phyloP scores from a whole-genome alignment of 2,888 invertebrate species.

The Tachystola acroxantha region DNA sequence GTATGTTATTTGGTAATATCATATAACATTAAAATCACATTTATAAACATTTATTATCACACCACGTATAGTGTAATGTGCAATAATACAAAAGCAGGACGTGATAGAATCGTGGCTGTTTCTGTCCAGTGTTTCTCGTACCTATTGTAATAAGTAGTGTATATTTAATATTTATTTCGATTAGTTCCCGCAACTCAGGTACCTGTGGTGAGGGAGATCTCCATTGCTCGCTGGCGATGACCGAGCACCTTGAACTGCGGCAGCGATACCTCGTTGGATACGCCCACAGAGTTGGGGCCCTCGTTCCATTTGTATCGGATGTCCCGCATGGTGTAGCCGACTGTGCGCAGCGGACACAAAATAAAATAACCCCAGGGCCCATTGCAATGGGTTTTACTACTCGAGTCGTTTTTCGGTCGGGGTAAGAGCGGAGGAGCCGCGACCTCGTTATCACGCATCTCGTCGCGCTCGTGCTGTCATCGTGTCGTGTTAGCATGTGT shows the following conservation, averaged over 20 bases:
- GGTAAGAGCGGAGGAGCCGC: slow-evolving; percentile 62
- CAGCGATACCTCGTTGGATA: slow-evolving; percentile 96
- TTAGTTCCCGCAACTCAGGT: slow-evolving; percentile 57
- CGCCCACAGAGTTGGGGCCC: slow-evolving; percentile 96
- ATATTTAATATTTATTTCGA: slow-evolving; percentile 21
- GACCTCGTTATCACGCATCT: slow-evolving; percentile 58
- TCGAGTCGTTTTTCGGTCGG: slow-evolving; percentile 68
- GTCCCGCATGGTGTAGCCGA: slow-evolving; percentile 99
- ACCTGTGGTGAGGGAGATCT: slow-evolving; percentile 98
- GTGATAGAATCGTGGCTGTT: slow-evolving; percentile 72
- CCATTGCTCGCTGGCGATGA: slow-evolving; percentile 96
- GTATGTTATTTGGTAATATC: no score
- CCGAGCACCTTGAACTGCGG: slow-evolving; percentile 99
- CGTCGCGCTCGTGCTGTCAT: slow-evolving; percentile 68
- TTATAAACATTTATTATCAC: slow-evolving; percentile 28
- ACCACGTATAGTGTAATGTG: slow-evolving; percentile 68
- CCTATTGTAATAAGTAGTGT: no score
- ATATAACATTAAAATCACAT: background rate
- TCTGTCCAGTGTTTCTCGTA: slow-evolving; percentile 70
- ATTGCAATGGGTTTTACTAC: slow-evolving; percentile 75
- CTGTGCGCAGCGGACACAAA: slow-evolving; percentile 81
- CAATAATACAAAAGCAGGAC: slow-evolving; percentile 75
- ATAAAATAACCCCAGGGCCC: slow-evolving; percentile 74
- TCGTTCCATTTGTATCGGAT: slow-evolving; percentile 98
- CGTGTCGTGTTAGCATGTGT: slow-evolving; percentile 68